These are phyloP conservation scores for Irena cyanogastra DNA, from an alignment of 2,113 vertebrate genomes.

Conservation along the genomic window DNA sequence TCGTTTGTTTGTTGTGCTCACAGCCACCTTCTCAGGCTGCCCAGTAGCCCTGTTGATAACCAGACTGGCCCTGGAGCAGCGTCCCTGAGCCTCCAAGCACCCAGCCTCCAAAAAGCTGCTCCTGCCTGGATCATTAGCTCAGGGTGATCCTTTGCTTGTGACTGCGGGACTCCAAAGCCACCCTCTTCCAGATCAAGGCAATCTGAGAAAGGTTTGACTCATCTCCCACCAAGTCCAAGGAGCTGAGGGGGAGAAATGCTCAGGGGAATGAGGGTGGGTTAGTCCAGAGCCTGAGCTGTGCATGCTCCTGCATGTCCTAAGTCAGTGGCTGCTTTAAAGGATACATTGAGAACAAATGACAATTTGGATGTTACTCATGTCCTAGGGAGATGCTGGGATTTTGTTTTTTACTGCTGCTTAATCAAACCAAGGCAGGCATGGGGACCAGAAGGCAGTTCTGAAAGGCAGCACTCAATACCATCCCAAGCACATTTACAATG, in stretches of 20 bases:
- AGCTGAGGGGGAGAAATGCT: neutral
- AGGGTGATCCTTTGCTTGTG: too few relatives aligned
- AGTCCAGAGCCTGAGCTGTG: neutral
- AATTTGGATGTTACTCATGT: neutral
- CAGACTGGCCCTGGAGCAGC: neutral
- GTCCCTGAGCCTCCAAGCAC: neutral
- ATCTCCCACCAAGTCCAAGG: neutral
- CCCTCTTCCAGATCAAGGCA: neutral
- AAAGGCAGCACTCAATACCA: neutral
- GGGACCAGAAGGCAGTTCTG: neutral
- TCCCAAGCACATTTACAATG: neutral
- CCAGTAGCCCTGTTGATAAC: accelerated
- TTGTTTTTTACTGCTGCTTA: neutral
- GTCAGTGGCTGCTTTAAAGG: neutral
- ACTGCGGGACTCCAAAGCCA: neutral
- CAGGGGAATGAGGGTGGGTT: neutral
- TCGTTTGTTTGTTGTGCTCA: neutral
- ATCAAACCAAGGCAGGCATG: neutral
- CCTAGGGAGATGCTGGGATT: neutral
- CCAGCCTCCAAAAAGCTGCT: neutral
- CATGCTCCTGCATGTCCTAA: neutral
- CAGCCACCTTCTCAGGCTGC: neutral
- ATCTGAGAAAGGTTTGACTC: neutral
- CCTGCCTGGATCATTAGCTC: neutral
- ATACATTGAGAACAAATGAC: neutral